Evolutionary conservation across 2,888 invertebrate species (phyloP).

Genomic region (Leptothorax acervorum): DNA sequence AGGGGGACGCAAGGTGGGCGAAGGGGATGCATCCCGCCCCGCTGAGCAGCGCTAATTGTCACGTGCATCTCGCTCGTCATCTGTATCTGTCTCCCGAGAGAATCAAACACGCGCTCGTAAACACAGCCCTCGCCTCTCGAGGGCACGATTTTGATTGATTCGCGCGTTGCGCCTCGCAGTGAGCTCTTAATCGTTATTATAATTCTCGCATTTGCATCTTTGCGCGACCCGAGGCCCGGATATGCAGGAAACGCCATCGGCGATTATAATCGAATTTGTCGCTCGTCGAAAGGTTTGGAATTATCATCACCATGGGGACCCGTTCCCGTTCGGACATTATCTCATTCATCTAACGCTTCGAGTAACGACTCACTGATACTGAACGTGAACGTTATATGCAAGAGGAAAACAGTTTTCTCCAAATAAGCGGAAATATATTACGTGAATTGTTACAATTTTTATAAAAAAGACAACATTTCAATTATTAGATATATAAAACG

Average conservation of each 20-base stretch:
- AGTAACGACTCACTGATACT: neutral
- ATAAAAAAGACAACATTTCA: neutral
- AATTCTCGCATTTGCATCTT: conserved; percentile 51
- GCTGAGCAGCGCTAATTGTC: conserved; percentile 47
- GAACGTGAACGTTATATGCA: neutral
- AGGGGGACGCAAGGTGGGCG: conserved; percentile 7
- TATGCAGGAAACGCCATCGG: conserved; percentile 17
- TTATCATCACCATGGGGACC: neutral
- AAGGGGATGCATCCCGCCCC: conserved; percentile 35
- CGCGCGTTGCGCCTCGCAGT: conserved; percentile 34
- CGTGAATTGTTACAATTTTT: neutral
- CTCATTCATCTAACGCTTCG: neutral
- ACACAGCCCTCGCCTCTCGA: conserved; percentile 45
- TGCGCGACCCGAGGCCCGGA: conserved; percentile 1
- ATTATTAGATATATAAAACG: neutral
- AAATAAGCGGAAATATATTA: neutral
- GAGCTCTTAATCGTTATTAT: conserved; percentile 53
- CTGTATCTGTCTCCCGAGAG: conserved; percentile 52
- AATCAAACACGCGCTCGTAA: conserved; percentile 40
- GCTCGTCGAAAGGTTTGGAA: conserved; percentile 1
- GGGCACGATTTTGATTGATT: conserved; percentile 52
- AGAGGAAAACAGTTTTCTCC: neutral
- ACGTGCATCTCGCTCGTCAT: conserved; percentile 47
- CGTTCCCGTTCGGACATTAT: neutral
- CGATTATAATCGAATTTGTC: conserved; percentile 43